Evolutionary conservation across 2,113 vertebrate genomes (phyloP).

Genomic region (Brienomyrus longianalis): DNA sequence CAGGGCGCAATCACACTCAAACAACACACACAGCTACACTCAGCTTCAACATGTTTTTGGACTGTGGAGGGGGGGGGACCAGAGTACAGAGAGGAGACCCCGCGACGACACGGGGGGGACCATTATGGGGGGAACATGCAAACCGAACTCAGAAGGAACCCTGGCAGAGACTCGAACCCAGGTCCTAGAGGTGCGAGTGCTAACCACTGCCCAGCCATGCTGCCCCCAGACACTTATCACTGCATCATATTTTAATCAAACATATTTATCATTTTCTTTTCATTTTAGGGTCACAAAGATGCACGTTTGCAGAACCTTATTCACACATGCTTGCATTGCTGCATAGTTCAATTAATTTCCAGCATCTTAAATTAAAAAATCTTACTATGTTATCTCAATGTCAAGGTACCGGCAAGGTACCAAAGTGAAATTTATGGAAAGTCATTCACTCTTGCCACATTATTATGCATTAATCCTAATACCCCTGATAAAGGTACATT

Average conservation of each 20-base stretch:
- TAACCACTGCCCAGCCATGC: neutral
- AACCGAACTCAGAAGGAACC: neutral
- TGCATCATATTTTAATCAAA: neutral
- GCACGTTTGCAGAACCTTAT: neutral
- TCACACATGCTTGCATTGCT: neutral
- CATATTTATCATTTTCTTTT: neutral
- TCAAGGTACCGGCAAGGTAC: neutral
- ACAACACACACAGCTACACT: neutral
- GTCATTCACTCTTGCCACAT: neutral
- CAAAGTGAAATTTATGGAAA: slow-evolving; percentile 1
- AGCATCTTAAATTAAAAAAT: neutral
- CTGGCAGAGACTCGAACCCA: neutral
- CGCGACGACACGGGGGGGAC: neutral
- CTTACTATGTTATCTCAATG: neutral
- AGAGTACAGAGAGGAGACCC: neutral
- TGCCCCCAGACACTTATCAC: neutral
- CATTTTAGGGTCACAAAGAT: neutral
- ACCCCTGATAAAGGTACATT: neutral
- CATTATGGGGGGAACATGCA: neutral
- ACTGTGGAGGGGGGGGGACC: neutral
- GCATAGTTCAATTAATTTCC: neutral
- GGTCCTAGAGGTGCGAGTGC: neutral
- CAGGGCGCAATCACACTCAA: neutral
- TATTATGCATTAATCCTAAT: slow-evolving; percentile 1
- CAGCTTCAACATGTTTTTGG: neutral